These are phyloP conservation scores for Aphelenchoides fujianensis DNA, from an alignment of 1,140 invertebrate genomes.

Conservation along the genomic window DNA sequence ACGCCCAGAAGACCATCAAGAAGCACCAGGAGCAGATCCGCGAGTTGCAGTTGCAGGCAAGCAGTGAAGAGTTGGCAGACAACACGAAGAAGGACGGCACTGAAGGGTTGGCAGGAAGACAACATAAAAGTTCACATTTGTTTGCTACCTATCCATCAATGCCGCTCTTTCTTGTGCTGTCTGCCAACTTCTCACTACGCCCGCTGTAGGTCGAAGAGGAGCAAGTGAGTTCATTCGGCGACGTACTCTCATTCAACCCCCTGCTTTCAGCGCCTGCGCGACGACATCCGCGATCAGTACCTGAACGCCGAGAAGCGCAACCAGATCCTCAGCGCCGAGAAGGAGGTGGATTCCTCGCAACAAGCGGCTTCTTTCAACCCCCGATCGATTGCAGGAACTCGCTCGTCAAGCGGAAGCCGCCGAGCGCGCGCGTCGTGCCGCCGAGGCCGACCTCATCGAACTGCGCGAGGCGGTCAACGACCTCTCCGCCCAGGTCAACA, in stretches of 20 bases:
- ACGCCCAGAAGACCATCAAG: slow-evolving; percentile 98
- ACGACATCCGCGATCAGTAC: slow-evolving; percentile 78
- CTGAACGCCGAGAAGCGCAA: slow-evolving; percentile 92
- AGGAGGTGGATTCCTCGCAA: slow-evolving; percentile 61
- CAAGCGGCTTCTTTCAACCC: slow-evolving; percentile 56
- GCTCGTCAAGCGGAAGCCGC: slow-evolving; percentile 65
- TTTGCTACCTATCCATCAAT: too few relatives aligned
- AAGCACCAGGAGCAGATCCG: slow-evolving; percentile 91
- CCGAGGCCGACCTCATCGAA: slow-evolving; percentile 92
- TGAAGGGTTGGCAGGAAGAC: too few relatives aligned
- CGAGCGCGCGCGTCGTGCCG: slow-evolving; percentile 89
- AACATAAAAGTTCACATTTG: too few relatives aligned
- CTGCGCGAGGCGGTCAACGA: slow-evolving; percentile 96
- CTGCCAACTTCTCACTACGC: too few relatives aligned
- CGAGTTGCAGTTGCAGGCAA: slow-evolving; percentile 79
- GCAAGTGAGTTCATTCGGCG: too few relatives aligned
- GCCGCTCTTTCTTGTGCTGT: too few relatives aligned
- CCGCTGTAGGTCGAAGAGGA: slow-evolving; percentile 77
- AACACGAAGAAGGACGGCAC: slow-evolving; percentile 91
- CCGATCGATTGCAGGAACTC: slow-evolving; percentile 80
- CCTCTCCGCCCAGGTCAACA: slow-evolving; percentile 83
- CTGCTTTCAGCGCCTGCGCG: slow-evolving; percentile 86
- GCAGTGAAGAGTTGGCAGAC: slow-evolving; percentile 91
- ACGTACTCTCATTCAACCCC: too few relatives aligned
- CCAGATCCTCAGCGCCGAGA: slow-evolving; percentile 68